Evolutionary conservation across 2,888 invertebrate genomes (phyloP), one percentile per base, ranked within the genome.

Genomic region (Thereva nobilitata): DNA sequence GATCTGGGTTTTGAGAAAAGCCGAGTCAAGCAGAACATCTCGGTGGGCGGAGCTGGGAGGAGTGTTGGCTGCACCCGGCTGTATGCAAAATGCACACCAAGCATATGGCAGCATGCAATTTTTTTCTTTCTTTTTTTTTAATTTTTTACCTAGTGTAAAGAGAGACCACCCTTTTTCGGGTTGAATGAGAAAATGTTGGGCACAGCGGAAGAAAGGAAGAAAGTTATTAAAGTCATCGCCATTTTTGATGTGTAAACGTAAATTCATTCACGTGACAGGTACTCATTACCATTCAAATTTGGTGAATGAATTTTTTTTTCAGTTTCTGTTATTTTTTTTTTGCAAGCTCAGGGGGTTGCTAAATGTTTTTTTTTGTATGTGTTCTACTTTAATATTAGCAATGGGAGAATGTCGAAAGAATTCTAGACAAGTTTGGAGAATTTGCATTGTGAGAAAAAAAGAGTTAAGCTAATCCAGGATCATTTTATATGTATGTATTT

Each of bases 11-110:
- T 47, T 47, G 9, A 47, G 47, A 10, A 56, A 59, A 47, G 57
- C 47, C 9, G 57, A 59, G 57, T 59, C 47, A 59, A 59, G 57
- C 57, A 41, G 57, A 59, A 59, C 57, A 59, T 59, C 57, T 59
- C 45, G 45, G 57, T 23, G 57, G 57, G 57, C 57, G 57, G 57
- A 37, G 47, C 57, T 59, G 47, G 57, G 57, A 59, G 57, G 57
- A 59, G 57, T 47, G 38, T 12, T 47, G 57, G 44, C 37, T 59
- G 57, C 57, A 59, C 47, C 57, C 38, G 10, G 57, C 57, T 34
- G 44, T 59, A 59, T 59, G 47, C 47, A 59, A 59, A 59, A 38
- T 47, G 57, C 57, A 59, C 34, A 10, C 35, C n/a, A 47, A 45
- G 10, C 35, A 45, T 6, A 57, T n/a, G 47, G 23, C 34, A 38